Percentiles rank a stretch among this genome's conserved stretches.
Evolutionary conservation across 2,113 vertebrate species (phyloP).

Genomic region (Podocnemis expansa): DNA sequence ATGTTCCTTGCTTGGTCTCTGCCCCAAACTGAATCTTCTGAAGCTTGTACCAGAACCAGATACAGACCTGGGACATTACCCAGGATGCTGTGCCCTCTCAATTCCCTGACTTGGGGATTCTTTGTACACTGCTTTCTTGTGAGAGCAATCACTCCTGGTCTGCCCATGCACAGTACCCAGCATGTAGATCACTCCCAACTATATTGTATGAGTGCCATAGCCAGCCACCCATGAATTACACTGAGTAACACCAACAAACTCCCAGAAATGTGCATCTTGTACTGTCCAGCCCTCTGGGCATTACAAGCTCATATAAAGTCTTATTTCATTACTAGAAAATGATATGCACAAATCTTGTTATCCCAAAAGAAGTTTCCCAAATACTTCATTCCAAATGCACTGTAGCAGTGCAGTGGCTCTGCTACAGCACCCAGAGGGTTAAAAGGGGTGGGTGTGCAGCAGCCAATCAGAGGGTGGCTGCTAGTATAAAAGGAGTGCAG

Average conservation of each 20-base stretch:
- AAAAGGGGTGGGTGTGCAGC: too few species aligned
- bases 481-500: too few species aligned
- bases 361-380: background rate
- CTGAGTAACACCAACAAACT: background rate
- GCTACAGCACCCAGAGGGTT: too few species aligned
- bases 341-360: background rate
- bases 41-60: background rate
- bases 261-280: background rate
- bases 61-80: background rate
- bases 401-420: too few species aligned
- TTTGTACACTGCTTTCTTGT: background rate
- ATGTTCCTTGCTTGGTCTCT: too few species aligned
- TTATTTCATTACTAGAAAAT: background rate
- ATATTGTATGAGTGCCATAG: background rate
- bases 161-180: background rate
- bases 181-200: background rate
- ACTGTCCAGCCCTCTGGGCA: background rate
- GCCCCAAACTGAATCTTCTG: background rate
- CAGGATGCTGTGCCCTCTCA: background rate
- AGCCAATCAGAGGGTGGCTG: too few species aligned
- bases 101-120: background rate
- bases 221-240: background rate
- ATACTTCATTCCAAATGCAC: too few species aligned
- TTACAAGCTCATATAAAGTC: background rate
- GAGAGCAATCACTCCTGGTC: background rate